Evolutionary conservation across 2,888 invertebrate genomes (phyloP).

Genomic region (Polymixis lichenea): DNA sequence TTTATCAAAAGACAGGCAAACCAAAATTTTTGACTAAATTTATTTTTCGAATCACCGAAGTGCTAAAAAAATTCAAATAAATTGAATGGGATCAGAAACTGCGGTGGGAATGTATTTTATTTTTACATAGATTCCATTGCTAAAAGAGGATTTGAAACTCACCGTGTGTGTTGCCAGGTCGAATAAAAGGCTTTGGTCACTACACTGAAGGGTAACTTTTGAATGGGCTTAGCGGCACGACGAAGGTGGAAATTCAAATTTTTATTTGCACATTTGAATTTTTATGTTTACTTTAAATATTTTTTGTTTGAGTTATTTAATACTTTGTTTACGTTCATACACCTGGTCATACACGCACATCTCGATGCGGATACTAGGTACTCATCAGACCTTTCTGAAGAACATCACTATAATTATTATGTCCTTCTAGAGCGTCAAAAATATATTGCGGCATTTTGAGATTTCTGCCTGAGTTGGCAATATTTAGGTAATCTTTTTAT

Average conservation of each 20-base stretch:
- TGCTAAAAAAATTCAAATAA: slow-evolving; percentile 19
- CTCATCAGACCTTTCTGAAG: background rate
- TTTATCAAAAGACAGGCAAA: background rate
- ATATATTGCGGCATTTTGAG: background rate
- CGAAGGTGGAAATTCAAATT: background rate
- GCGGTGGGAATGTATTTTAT: slow-evolving; percentile 22
- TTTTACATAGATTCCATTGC: slow-evolving; percentile 33
- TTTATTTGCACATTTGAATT: slow-evolving; percentile 7
- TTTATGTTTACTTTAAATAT: background rate
- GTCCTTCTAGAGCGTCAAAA: background rate
- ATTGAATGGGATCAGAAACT: slow-evolving; percentile 33
- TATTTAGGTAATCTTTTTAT: background rate
- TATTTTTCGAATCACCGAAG: background rate
- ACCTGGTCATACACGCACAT: no score
- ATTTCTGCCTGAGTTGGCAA: background rate
- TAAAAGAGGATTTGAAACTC: slow-evolving; percentile 27
- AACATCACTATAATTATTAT: background rate
- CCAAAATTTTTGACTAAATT: slow-evolving; percentile 2
- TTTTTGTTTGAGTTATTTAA: background rate
- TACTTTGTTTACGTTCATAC: background rate
- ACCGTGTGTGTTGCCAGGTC: slow-evolving; percentile 15
- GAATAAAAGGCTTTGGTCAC: slow-evolving; percentile 38
- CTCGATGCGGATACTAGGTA: no score
- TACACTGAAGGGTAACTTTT: slow-evolving; percentile 31
- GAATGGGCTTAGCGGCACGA: slow-evolving; percentile 6